Evolutionary conservation across 2,888 invertebrate species (phyloP).

Genomic region (Coleophora deauratella): DNA sequence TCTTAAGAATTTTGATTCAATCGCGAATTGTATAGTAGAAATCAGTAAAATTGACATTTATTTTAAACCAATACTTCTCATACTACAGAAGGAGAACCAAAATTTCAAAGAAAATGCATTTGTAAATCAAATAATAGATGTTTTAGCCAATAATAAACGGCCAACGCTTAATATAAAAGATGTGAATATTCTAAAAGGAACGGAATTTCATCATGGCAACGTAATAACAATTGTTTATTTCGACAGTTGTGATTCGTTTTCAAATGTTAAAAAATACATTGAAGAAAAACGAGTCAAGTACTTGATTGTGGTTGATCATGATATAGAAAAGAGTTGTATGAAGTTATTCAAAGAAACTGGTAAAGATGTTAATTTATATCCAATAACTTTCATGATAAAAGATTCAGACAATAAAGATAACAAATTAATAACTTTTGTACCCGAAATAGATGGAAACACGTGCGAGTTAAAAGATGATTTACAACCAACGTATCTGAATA

Average conservation of each 20-base stretch:
- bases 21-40: not conserved
- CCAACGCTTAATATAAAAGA: constrained; percentile 15
- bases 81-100: constrained; percentile 15
- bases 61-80: constrained; percentile 1
- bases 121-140: constrained; percentile 15
- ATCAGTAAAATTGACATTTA: not conserved
- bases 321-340: constrained; percentile 8
- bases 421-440: constrained; percentile 26
- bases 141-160: constrained; percentile 14
- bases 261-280: constrained; percentile 15
- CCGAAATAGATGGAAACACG: constrained; percentile 27
- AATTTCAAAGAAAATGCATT: constrained; percentile 13
- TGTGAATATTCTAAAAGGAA: constrained; percentile 9
- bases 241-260: constrained; percentile 18
- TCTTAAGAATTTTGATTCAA: not conserved
- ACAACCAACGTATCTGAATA: constrained; percentile 23
- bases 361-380: constrained; percentile 20
- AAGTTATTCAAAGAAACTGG: constrained; percentile 20
- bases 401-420: constrained; percentile 13
- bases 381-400: constrained; percentile 31
- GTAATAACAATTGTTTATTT: constrained; percentile 23
- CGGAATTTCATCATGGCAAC: constrained; percentile 9
- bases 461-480: constrained; percentile 24
- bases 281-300: constrained; percentile 26
- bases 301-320: constrained; percentile 18